Evolutionary conservation across 2,888 invertebrate species (phyloP).

Genomic region (Pachliopta kotzebuea): DNA sequence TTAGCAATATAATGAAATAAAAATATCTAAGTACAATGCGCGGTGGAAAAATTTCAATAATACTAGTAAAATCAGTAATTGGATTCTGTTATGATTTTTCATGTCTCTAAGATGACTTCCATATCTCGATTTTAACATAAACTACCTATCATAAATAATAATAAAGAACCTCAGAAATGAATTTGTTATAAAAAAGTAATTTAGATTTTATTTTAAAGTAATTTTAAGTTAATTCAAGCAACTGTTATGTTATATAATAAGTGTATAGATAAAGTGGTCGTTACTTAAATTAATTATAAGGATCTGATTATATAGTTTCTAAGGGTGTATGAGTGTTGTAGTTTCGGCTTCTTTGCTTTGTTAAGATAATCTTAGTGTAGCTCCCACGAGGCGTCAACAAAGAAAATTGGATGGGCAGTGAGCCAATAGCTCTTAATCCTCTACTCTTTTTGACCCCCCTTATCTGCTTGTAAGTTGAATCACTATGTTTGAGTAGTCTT

Average conservation of each 20-base stretch:
- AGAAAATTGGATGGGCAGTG: constrained; percentile 80
- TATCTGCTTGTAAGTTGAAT: constrained; percentile 68
- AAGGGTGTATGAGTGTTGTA: constrained; percentile 52
- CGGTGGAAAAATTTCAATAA: neutral
- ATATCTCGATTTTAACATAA: neutral
- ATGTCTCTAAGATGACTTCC: too few species aligned
- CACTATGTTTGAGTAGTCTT: constrained; percentile 50
- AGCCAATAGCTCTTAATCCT: constrained; percentile 77
- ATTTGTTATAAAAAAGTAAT: too few species aligned
- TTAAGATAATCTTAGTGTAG: constrained; percentile 74
- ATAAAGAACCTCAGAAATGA: neutral
- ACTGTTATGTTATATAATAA: too few species aligned
- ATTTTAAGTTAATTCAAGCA: too few species aligned
- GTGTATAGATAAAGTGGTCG: constrained; percentile 42
- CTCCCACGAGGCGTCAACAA: constrained; percentile 74
- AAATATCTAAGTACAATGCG: constrained; percentile 16
- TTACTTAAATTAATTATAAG: constrained; percentile 46
- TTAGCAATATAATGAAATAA: constrained; percentile 29
- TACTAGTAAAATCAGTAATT: neutral
- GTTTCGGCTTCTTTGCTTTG: constrained; percentile 64
- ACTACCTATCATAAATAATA: constrained; percentile 6
- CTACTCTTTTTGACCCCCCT: constrained; percentile 71
- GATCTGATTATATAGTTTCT: constrained; percentile 63
- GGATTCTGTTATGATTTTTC: too few species aligned
- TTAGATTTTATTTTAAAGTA: too few species aligned